A percentile compares a stretch with the other conserved stretches of the same genome.
phyloP scores from a whole-genome alignment of 2,113 vertebrate genomes.

The Microtus oregoni region DNA sequence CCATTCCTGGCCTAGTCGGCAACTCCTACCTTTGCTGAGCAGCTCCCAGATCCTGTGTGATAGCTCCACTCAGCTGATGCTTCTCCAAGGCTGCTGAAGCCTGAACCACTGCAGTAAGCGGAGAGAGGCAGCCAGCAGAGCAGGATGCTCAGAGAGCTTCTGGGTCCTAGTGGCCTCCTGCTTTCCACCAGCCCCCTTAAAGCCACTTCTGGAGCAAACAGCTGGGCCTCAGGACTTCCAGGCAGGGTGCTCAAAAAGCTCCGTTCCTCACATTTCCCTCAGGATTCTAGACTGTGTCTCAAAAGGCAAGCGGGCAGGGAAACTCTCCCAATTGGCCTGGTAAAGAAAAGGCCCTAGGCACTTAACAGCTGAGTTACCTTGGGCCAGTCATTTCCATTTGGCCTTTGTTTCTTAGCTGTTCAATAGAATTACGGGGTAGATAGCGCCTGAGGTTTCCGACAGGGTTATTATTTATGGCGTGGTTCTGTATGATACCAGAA shows the following conservation, averaged over 20 bases:
- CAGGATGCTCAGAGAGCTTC: conserved; percentile 76
- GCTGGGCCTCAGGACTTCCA: neutral
- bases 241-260: neutral
- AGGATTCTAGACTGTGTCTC: neutral
- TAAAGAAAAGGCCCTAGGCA: neutral
- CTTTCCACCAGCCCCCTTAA: conserved; percentile 67
- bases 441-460: neutral
- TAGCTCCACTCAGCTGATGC: conserved; percentile 83
- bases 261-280: neutral
- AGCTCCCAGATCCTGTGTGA: conserved; percentile 81
- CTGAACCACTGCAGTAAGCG: conserved; percentile 85
- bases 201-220: conserved; percentile 53
- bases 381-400: conserved; percentile 10
- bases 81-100: conserved; percentile 82
- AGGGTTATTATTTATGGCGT: neutral
- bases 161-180: conserved; percentile 85
- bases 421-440: neutral
- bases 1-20: conserved; percentile 74
- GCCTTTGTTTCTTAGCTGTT: neutral
- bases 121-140: conserved; percentile 83
- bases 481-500: neutral
- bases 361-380: conserved; percentile 12
- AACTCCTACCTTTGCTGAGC: conserved; percentile 83
- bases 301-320: neutral
- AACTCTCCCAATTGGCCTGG: neutral